phyloP scores from a whole-genome alignment of 2,797 vertebrate species.

The Cephalopachus bancanus region DNA sequence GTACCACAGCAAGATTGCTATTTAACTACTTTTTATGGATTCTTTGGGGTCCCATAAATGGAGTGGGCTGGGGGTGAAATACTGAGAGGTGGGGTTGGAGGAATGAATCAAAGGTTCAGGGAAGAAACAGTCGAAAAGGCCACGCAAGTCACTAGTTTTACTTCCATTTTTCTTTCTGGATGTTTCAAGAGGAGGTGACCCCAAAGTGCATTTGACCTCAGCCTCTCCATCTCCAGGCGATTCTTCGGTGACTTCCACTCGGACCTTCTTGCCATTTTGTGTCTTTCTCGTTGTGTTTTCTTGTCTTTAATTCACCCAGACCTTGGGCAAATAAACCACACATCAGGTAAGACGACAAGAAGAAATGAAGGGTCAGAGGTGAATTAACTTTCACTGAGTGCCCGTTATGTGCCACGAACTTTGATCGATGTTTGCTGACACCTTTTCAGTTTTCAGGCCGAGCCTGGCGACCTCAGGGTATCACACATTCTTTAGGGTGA shows the following conservation, averaged over 20 bases:
- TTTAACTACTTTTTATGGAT: background rate
- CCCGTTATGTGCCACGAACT: background rate
- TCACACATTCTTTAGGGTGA: background rate
- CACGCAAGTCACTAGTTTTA: background rate
- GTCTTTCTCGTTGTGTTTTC: background rate
- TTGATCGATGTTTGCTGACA: background rate
- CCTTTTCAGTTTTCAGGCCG: background rate
- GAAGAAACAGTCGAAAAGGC: background rate
- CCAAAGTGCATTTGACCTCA: background rate
- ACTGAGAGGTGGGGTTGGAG: background rate
- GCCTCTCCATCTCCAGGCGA: background rate
- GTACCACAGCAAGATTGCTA: background rate
- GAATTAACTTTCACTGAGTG: background rate
- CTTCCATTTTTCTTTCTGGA: background rate
- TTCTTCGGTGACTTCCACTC: background rate
- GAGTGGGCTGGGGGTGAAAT: background rate
- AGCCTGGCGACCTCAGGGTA: background rate
- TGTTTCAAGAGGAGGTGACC: background rate
- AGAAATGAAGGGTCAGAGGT: background rate
- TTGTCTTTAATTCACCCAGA: background rate
- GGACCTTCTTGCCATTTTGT: background rate
- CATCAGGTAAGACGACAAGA: background rate
- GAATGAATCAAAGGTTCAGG: background rate
- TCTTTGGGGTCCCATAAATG: background rate
- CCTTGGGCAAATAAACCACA: background rate